Evolutionary conservation across 2,888 invertebrate genomes (phyloP), one percentile per base, ranked within the genome.

Genomic region (Abrostola triplasia): DNA sequence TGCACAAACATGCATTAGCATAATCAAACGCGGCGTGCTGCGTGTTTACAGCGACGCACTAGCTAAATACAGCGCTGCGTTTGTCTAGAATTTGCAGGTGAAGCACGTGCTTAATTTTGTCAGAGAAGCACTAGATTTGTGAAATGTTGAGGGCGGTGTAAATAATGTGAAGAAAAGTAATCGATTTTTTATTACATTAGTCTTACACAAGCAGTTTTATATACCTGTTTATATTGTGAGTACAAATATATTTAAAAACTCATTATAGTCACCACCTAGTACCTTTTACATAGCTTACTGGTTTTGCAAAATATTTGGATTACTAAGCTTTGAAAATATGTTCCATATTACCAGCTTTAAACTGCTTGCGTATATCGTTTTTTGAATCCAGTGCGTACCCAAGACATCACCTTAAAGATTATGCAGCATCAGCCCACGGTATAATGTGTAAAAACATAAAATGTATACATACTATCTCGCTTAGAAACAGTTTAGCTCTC

Each of bases 1-100:
- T 69, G 72, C 71, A 76, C 76, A 84, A 84, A 86, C 84, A 85
- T 66, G 71, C 65, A 83, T 86, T 86, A 84, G 65, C 86, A 86
- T 86, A 86, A 85, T 79, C 84, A 82, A 84, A 81, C 72, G 72
- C 59, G 60, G 54, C 69, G 67, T 72, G 77, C 70, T 54, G 76
- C 70, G 76, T 67, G 40, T 9, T 36, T 9, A 5, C 5, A 0
- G 13, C 36, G 9, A 68, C 77, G 59, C 70, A 80, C 74, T 62
- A 36, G 7, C 6, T 5, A 0, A 8, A 9, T 2, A 36, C 65
- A 59, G 71, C 64, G 72, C 53, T 12, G 69, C 68, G 60, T 53
- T 68, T 70, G 24, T 9, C 36, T 35, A 47, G 40, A 48, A 8
- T 44, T 13, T 44, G 7, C 12, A 4, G 2, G 4, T 44, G 8